These are phyloP conservation scores for Oryzias celebensis DNA, from an alignment of 2,113 vertebrate species.

Conservation along the genomic window DNA sequence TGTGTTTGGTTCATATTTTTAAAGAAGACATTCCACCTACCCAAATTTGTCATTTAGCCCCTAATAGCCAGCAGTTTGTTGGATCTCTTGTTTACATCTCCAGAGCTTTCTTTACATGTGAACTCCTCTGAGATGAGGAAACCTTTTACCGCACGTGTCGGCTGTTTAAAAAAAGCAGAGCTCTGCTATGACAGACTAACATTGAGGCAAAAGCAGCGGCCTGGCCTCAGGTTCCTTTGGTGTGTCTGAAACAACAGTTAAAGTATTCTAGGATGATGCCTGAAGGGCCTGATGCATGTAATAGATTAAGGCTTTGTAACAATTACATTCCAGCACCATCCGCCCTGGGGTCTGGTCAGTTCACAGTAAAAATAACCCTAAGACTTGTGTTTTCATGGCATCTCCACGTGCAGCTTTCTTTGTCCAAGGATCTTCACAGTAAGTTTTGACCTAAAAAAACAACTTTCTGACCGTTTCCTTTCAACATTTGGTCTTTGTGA, in stretches of 20 bases:
- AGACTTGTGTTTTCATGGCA: constrained; percentile 24
- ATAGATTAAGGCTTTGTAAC: constrained; percentile 55
- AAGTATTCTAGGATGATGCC: constrained; percentile 38
- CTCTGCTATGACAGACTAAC: constrained; percentile 45
- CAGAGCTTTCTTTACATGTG: constrained; percentile 8
- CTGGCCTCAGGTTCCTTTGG: constrained; percentile 44
- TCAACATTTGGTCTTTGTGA: constrained; percentile 78
- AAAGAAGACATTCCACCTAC: no score
- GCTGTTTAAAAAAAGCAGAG: constrained; percentile 10
- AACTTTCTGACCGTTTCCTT: constrained; percentile 30
- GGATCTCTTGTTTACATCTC: constrained; percentile 17
- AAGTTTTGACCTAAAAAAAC: constrained; percentile 41
- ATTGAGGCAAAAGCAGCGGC: constrained; percentile 35
- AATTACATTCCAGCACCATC: constrained; percentile 66
- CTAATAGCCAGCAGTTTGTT: constrained; percentile 5
- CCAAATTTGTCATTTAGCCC: neutral
- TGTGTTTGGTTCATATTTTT: no score
- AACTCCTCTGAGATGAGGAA: constrained; percentile 11
- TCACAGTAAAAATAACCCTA: constrained; percentile 62
- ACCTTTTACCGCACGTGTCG: constrained; percentile 18
- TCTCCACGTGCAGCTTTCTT: constrained; percentile 21
- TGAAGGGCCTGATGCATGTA: constrained; percentile 22
- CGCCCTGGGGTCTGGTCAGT: constrained; percentile 49
- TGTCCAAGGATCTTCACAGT: constrained; percentile 25
- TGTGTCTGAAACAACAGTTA: constrained; percentile 24